These are phyloP conservation scores for Sepiola atlantica DNA, from an alignment of 2,888 invertebrate species.

Conservation along the genomic window DNA sequence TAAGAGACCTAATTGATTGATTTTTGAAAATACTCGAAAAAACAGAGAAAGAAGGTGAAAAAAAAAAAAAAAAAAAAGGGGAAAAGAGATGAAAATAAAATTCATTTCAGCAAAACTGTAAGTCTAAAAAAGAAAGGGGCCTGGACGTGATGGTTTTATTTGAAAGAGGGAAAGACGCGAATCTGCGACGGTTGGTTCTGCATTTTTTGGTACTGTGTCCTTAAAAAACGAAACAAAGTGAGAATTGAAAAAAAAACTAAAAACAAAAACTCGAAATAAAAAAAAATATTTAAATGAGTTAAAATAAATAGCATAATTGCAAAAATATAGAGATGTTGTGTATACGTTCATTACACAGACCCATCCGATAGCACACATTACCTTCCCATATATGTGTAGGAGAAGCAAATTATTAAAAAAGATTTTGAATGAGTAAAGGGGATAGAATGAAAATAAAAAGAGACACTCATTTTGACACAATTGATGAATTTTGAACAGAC, in stretches of 20 bases:
- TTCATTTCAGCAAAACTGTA: background rate
- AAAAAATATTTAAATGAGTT: too few species aligned
- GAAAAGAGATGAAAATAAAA: background rate
- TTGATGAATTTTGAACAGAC: too few species aligned
- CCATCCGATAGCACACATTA: background rate
- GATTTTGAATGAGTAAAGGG: too few species aligned
- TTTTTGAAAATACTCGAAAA: background rate
- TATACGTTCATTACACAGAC: background rate
- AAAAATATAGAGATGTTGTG: background rate
- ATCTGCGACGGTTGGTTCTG: background rate
- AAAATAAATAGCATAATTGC: background rate
- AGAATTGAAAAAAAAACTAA: too few species aligned
- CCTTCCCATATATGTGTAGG: too few species aligned
- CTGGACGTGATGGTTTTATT: background rate
- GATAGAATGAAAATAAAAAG: too few species aligned
- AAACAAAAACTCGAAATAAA: background rate
- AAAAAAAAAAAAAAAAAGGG: background rate
- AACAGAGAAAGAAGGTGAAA: background rate
- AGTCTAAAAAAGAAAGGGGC: background rate
- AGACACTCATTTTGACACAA: too few species aligned
- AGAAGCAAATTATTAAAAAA: too few species aligned
- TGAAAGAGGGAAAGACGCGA: background rate
- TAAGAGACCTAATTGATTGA: background rate
- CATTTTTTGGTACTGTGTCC: background rate
- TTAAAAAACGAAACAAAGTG: background rate